Conservation (phyloP, 2,888 invertebrate species). For the Diadegma fenestrale region DNA sequence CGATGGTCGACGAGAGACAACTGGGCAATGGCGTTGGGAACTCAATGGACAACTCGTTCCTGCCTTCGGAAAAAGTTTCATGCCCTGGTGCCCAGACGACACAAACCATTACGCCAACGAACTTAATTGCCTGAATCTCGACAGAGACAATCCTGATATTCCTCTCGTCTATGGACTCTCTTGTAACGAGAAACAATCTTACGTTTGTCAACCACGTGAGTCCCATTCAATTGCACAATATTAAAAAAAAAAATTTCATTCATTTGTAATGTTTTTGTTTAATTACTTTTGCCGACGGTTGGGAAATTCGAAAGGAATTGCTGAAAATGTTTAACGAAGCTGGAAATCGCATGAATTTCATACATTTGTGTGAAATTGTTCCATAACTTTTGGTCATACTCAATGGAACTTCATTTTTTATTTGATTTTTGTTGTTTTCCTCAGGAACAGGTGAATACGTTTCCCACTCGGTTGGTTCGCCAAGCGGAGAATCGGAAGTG, state of each 20-base stretch:
- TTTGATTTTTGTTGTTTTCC: neutral
- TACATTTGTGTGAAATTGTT: too few species aligned
- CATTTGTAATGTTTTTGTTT: neutral
- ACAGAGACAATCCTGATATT: constrained; percentile 70
- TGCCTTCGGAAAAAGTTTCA: constrained; percentile 49
- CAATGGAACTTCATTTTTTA: too few species aligned
- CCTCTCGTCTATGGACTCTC: constrained; percentile 73
- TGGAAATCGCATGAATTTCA: too few species aligned
- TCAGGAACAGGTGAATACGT: constrained; percentile 25
- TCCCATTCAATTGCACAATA: neutral
- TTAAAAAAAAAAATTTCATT: neutral
- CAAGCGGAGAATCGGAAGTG: neutral
- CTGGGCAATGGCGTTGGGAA: constrained; percentile 67
- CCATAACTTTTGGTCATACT: too few species aligned
- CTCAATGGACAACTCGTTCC: constrained; percentile 56
- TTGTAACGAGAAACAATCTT: constrained; percentile 70
- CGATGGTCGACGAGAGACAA: constrained; percentile 54
- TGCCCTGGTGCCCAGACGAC: constrained; percentile 72
- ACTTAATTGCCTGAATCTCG: constrained; percentile 73
- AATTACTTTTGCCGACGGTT: too few species aligned
- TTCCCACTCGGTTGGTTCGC: constrained; percentile 9
- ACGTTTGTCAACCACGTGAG: constrained; percentile 73
- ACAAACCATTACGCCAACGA: constrained; percentile 24
- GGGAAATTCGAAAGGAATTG: too few species aligned
- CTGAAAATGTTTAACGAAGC: too few species aligned